phyloP scores from a whole-genome alignment of 2,888 invertebrate species.

The Bembecia ichneumoniformis region DNA sequence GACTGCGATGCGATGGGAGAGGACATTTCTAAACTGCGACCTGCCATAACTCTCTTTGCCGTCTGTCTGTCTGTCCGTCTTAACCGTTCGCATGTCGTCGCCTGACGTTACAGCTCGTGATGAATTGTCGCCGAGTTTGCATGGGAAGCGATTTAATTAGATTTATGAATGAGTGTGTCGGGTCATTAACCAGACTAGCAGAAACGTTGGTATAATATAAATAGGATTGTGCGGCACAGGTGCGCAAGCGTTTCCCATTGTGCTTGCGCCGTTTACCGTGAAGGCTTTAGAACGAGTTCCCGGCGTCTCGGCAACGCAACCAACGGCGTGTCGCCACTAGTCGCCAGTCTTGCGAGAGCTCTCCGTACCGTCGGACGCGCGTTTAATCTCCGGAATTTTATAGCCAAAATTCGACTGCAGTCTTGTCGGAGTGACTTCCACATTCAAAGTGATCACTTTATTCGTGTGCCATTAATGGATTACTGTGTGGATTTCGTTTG shows the following conservation, averaged over 20 bases:
- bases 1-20: no score
- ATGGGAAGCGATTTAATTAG: slow-evolving; percentile 3
- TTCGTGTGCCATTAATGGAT: slow-evolving; percentile 14
- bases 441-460: neutral
- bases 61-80: slow-evolving; percentile 10
- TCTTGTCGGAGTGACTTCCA: neutral
- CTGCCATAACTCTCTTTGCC: slow-evolving; percentile 14
- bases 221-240: slow-evolving; percentile 45
- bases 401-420: slow-evolving; percentile 3
- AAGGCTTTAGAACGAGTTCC: slow-evolving; percentile 36
- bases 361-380: slow-evolving; percentile 17
- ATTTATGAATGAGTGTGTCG: slow-evolving; percentile 5
- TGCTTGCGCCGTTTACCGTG: slow-evolving; percentile 34
- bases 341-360: slow-evolving; percentile 31
- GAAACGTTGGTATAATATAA: slow-evolving; percentile 49
- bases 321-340: slow-evolving; percentile 12
- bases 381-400: slow-evolving; percentile 4
- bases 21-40: neutral
- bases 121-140: slow-evolving; percentile 28
- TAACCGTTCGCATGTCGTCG: slow-evolving; percentile 36
- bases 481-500: slow-evolving; percentile 19
- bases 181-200: slow-evolving; percentile 54
- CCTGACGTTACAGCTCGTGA: slow-evolving; percentile 21
- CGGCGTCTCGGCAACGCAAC: neutral
- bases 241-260: slow-evolving; percentile 51